Evolutionary conservation across 2,888 invertebrate genomes (phyloP), one percentile per base, ranked within the genome.

Genomic region (Andrena dorsata): DNA sequence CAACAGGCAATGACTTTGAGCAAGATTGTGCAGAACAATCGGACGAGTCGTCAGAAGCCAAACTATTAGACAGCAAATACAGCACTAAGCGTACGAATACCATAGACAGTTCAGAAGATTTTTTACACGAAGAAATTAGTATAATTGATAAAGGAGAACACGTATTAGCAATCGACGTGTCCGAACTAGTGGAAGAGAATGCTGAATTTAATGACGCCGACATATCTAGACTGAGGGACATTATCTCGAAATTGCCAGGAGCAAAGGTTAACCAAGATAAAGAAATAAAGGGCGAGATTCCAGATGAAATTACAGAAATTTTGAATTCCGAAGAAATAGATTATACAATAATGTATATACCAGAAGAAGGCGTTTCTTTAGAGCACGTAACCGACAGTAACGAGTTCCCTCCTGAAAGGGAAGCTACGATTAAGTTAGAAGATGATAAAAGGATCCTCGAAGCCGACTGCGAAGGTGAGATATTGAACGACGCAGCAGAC

Each of bases 291-390:
- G 69, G 28, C 2, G 87, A 86, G 6, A 83, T 86, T 35, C 71
- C 86, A 0, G 84, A 85, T 7, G 85, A 87, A 30, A 81, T 86
- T 16, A 82, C 83, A 2, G 81, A 88, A 23, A 87, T 90, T n/a
- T 72, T 89, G 0, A 56, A 87, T 7, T 78, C 85, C 0, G 74
- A 88, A 2, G 71, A 85, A 10, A 70, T 88, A 47, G 83, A 87
- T 32, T 91, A 90, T 28, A 84, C 91, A 5, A 86, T 92, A 65
- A 82, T 92, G 74, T 92, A 91, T 26, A 81, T 91, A 77, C 83
- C 90, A 1, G 83, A 87, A 1, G 71, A 69, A 4, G 77, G 79
- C 3, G 76, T 83, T 8, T 58, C 85, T 7, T 72, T 80, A 35
- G 76, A 74, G 6, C 65, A 84, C 10, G 56, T 66, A 23, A 71